Base-by-base conservation (phyloP, 2,888 invertebrate species). In the Synanthedon formicaeformis region DNA sequence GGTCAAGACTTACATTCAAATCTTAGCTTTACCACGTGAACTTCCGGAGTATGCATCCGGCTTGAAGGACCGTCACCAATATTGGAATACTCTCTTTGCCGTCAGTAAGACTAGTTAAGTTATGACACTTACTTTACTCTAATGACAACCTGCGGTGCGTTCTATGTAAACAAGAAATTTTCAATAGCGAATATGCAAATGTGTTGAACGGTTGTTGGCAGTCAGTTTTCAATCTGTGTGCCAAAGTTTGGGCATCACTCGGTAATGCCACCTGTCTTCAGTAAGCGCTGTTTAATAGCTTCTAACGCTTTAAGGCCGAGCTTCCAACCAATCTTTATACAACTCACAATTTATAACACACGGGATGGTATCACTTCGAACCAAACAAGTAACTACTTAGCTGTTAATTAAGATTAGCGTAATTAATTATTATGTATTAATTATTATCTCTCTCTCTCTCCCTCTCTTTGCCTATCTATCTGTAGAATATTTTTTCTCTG, bases 201-300 rank as follows among this genome's bases (percentile, higher is more conserved):
- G 34, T 34, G 34, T 34, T 34, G 8, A 34, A 34, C 34, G 34
- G 34, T 34, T 34, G 45, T 14, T 14, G 14, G 45, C 45, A 45
- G 45, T 12, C 45, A 45, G 45, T 45, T 45, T 71, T 64, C 66
- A 64, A 65, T 66, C 60, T 59, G 34, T 14, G 45, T 45, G 14
- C 48, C 51, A 53, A 63, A 69, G 61, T 67, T 67, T 56, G 61
- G 54, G 52, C 53, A 48, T 53, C 54, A 51, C 52, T 56, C 54
- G 59, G 68, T 72, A 73, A 75, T 72, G 64, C 67, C 69, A 76
- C 77, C 75, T 78, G 78, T 72, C 73, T 66, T 66, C 66, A 56
- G 57, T 73, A 73, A 80, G 64, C 67, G 65, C 66, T 73, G 68
- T 80, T 78, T 78, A 71, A 79, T 78, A 66, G 60, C 60, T 60